Percentiles rank a stretch among this genome's conserved stretches.
phyloP scores from a whole-genome alignment of 53 echinoderm and acorn worm genomes.

The Glandiceps talaboti region DNA sequence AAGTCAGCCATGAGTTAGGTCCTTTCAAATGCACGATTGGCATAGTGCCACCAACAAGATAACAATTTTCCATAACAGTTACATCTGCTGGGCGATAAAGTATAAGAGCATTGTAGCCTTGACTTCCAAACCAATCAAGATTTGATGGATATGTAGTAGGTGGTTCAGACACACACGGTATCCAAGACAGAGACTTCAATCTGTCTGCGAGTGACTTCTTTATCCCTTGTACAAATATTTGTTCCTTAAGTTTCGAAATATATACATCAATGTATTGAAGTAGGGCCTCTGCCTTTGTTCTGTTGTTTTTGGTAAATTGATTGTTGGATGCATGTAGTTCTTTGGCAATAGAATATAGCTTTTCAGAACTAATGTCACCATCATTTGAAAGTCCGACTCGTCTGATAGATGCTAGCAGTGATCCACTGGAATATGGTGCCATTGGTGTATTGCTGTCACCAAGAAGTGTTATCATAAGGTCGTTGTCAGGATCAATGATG shows the following conservation, averaged over 20 bases:
- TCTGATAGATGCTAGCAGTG: constrained; percentile 8
- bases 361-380: constrained; percentile 6
- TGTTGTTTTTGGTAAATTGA: constrained; percentile 6
- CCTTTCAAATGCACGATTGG: no score
- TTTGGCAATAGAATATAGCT: constrained; percentile 19
- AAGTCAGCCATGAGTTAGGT: no score
- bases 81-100: no score
- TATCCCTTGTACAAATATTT: constrained; percentile 7
- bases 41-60: no score
- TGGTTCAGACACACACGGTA: constrained; percentile 27
- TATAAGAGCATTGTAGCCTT: no score
- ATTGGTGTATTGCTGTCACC: no score
- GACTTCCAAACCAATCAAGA: constrained; percentile 25
- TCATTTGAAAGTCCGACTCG: constrained; percentile 17
- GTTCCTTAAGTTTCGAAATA: constrained; percentile 5
- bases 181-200: constrained; percentile 23
- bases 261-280: constrained; percentile 6
- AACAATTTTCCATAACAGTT: no score
- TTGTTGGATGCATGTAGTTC: no score
- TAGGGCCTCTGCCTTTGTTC: constrained; percentile 18
- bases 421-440: no score
- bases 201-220: constrained; percentile 10
- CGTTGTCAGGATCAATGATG: no score
- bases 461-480: no score
- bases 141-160: constrained; percentile 24